Base-by-base conservation (phyloP, 2,113 vertebrate species). In the Thymallus thymallus region DNA sequence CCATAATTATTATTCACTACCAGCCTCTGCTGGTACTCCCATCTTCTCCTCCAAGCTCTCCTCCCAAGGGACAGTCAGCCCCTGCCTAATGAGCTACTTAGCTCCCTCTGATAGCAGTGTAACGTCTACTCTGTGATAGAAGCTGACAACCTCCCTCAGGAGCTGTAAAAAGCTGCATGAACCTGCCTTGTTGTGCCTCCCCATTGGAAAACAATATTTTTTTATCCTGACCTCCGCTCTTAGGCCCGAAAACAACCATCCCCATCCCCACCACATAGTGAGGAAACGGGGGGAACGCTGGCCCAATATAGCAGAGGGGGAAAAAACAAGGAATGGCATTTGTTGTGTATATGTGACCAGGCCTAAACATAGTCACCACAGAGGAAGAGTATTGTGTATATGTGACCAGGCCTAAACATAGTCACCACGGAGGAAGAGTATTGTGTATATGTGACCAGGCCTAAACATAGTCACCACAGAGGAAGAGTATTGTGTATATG, bases 361-460 rank as follows among this genome's bases (percentile, higher is more conserved):
- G 66, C 65, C 84, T 84, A 82, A 81, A 86, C 72, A 81, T 86
- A 80, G 75, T 71, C 12, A 16, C 16, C 62, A 14, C 23, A 16
- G 62, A 22, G 9, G 22, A 26, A 13, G 13, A 64, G 10, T 6
- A 46, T 41, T 18, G 65, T 6, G 9, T 77, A 69, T 84, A 76
- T 71, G 76, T 64, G 68, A 79, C 69, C 72, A 29, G 75, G 66
- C 65, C 84, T 84, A 82, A 81, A 86, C 72, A 81, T 86, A 80
- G 75, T 71, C 12, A 16, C 16, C 62, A 14, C 23, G 10, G 62
- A 22, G 9, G 22, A 26, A 13, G 13, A 64, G 10, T 6, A 46
- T 41, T 18, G 65, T 6, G 9, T 77, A 69, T 84, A 76, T 71
- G 76, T 64, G 68, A 79, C 69, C 72, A 29, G 75, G 66, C 65